Conservation (phyloP, 2,797 vertebrate species). For the Dendrocincla tyrannina region DNA sequence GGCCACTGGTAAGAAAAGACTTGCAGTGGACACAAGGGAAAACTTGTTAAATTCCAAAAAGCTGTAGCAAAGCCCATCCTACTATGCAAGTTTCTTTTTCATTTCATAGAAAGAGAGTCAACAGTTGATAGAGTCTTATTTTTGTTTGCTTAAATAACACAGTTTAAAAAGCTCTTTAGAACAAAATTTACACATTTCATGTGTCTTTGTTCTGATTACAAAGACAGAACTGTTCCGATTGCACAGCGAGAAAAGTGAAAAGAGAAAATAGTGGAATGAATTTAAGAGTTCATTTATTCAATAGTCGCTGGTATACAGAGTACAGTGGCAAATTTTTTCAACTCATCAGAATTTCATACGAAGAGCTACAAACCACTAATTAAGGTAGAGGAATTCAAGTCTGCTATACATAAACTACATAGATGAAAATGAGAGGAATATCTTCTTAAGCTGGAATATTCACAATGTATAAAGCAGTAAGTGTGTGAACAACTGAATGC, state of each 20-base stretch:
- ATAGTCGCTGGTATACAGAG: background rate
- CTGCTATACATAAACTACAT: background rate
- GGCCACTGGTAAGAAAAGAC: background rate
- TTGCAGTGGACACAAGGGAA: background rate
- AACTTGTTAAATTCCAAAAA: background rate
- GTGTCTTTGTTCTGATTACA: background rate
- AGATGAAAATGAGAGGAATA: background rate
- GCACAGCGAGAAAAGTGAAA: background rate
- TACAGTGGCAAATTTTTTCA: background rate
- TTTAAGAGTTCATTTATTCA: constrained; percentile 46
- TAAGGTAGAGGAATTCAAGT: background rate
- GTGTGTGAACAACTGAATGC: background rate
- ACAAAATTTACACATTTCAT: background rate
- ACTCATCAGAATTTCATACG: background rate
- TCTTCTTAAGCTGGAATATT: background rate
- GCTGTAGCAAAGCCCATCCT: background rate
- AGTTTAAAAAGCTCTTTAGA: background rate
- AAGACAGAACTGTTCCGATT: background rate
- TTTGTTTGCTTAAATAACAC: background rate
- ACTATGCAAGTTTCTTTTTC: background rate
- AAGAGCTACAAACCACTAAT: constrained; percentile 17
- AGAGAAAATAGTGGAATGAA: background rate
- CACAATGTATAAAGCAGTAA: background rate
- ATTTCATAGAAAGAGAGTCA: background rate
- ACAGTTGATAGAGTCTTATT: background rate